Percentiles rank a stretch among this genome's conserved stretches.
These are phyloP conservation scores for Cydia pomonella DNA, from an alignment of 1,140 invertebrate genomes.

Conservation along the genomic window DNA sequence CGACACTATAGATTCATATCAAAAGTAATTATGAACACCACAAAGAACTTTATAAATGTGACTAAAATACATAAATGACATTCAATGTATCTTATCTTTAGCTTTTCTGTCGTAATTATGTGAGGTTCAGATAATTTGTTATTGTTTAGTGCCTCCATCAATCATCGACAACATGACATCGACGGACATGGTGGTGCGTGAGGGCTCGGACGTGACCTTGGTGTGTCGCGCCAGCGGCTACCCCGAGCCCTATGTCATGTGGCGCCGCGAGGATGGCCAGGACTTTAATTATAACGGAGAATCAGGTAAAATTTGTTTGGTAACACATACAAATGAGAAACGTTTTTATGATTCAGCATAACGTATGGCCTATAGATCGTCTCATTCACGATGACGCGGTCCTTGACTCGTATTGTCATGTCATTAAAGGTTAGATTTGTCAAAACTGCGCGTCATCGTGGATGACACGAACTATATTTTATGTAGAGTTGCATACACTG, in stretches of 20 bases:
- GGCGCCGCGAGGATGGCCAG: constrained; percentile 90
- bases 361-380: too few relatives aligned
- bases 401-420: too few relatives aligned
- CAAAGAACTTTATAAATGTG: not conserved
- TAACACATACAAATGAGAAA: too few relatives aligned
- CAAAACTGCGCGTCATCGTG: too few relatives aligned
- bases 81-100: constrained; percentile 7
- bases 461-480: too few relatives aligned
- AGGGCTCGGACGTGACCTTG: constrained; percentile 90
- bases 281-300: constrained; percentile 90
- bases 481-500: too few relatives aligned
- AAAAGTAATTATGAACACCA: not conserved
- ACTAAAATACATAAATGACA: not conserved
- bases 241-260: constrained; percentile 92
- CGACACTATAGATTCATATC: not conserved
- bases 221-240: constrained; percentile 90
- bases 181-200: constrained; percentile 90
- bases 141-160: constrained; percentile 37
- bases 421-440: too few relatives aligned
- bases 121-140: constrained; percentile 23
- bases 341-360: too few relatives aligned
- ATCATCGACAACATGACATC: constrained; percentile 88
- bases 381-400: too few relatives aligned
- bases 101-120: constrained; percentile 13
- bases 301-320: constrained; percentile 78